Percentiles rank a stretch among this genome's conserved stretches.
Evolutionary conservation across 2,113 vertebrate genomes (phyloP).

Genomic region (Psammodynastes pulverulentus): DNA sequence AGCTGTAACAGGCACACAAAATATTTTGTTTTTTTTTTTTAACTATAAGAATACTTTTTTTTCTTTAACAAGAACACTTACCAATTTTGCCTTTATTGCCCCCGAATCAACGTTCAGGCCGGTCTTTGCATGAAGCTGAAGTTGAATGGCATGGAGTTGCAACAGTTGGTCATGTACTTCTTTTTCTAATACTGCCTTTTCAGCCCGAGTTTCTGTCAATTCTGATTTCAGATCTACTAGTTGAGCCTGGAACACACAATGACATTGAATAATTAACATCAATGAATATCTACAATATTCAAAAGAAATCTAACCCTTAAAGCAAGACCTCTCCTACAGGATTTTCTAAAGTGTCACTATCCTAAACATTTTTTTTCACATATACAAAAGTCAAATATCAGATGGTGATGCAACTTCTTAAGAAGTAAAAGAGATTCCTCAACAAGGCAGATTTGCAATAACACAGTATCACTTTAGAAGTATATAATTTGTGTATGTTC

Average conservation of each 20-base stretch:
- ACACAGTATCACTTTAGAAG: neutral
- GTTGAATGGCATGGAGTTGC: conserved; percentile 87
- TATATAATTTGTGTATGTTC: neutral
- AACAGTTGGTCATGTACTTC: conserved; percentile 93
- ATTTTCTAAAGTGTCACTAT: neutral
- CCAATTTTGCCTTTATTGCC: conserved; percentile 91
- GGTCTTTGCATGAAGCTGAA: conserved; percentile 90
- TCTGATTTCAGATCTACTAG: conserved; percentile 93
- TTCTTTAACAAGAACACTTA: conserved; percentile 62
- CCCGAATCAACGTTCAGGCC: conserved; percentile 87
- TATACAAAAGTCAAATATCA: neutral
- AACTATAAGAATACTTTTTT: neutral
- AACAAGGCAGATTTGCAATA: neutral
- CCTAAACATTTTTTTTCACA: neutral
- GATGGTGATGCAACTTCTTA: neutral
- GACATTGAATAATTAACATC: neutral
- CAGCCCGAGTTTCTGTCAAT: conserved; percentile 88
- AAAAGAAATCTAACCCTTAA: neutral
- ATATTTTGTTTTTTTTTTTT: neutral
- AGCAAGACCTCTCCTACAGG: neutral
- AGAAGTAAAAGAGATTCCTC: neutral
- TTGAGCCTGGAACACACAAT: conserved; percentile 81
- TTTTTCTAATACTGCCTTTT: conserved; percentile 83
- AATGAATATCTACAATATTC: conserved; percentile 1
- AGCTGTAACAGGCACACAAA: neutral